These are phyloP conservation scores for Sphaerophoria taeniata DNA, from an alignment of 2,888 invertebrate species.

Conservation along the genomic window DNA sequence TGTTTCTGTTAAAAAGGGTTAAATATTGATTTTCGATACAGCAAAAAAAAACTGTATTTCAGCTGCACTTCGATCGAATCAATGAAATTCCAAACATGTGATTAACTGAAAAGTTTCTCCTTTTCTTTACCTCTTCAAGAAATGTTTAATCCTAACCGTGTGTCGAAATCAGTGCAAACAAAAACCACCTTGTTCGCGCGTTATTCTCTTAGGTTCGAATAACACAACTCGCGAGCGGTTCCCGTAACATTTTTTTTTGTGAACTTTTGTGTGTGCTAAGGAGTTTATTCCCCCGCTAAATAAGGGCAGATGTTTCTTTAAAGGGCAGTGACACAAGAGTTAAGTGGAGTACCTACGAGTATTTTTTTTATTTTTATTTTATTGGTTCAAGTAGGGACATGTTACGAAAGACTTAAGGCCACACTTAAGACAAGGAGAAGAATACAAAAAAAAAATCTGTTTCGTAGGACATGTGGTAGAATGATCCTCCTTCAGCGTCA, in stretches of 20 bases:
- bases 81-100: constrained; percentile 31
- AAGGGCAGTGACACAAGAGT: constrained; percentile 61
- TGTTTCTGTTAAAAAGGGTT: constrained; percentile 40
- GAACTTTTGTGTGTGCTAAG: constrained; percentile 15
- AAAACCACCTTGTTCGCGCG: constrained; percentile 63
- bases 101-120: too few relatives aligned
- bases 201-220: constrained; percentile 15
- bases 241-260: constrained; percentile 50
- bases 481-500: constrained; percentile 33
- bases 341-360: constrained; percentile 42
- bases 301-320: constrained; percentile 68
- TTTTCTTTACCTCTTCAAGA: too few relatives aligned
- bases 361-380: constrained; percentile 47
- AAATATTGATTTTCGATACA: constrained; percentile 62
- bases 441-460: constrained; percentile 2
- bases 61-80: constrained; percentile 65
- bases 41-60: constrained; percentile 10
- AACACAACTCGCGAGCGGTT: constrained; percentile 26
- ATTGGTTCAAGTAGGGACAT: constrained; percentile 50
- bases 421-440: constrained; percentile 35
- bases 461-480: constrained; percentile 67
- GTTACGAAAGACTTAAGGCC: constrained; percentile 34
- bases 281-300: constrained; percentile 67
- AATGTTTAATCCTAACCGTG: neutral
- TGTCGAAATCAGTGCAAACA: constrained; percentile 65